Percentiles rank a stretch among this genome's conserved stretches.
Conservation (phyloP, 2,888 invertebrate species). For the Dicyrtomina minuta region DNA sequence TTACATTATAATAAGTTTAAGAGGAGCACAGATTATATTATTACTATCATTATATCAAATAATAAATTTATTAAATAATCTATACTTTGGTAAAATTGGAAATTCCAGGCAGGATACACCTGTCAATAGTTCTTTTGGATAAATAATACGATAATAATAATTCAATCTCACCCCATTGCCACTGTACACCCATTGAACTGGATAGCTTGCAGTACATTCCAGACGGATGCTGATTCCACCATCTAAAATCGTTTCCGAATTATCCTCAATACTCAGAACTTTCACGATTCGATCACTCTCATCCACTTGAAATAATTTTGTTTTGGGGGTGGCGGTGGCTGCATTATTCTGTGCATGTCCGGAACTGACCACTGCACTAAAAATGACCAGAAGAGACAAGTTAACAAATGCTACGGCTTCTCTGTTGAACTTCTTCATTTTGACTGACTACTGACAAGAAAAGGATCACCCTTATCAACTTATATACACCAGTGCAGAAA, state of each 20-base stretch:
- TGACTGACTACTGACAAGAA: too few species aligned
- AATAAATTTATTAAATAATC: neutral
- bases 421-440: too few species aligned
- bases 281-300: constrained; percentile 36
- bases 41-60: neutral
- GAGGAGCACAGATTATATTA: neutral
- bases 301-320: constrained; percentile 41
- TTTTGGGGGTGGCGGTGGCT: neutral
- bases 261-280: constrained; percentile 25
- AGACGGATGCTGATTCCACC: constrained; percentile 41
- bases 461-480: too few species aligned
- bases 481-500: too few species aligned
- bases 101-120: too few species aligned
- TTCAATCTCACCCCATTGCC: constrained; percentile 47
- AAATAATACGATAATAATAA: constrained; percentile 16
- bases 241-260: constrained; percentile 43
- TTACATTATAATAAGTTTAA: neutral
- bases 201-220: constrained; percentile 47
- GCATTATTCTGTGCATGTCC: neutral
- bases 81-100: neutral
- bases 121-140: neutral
- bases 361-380: neutral
- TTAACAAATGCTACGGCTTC: neutral
- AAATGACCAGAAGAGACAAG: neutral
- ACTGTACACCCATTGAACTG: constrained; percentile 50